A percentile compares a stretch with the other conserved stretches of the same genome.
Evolutionary conservation across 2,888 invertebrate species (phyloP).

Genomic region (Cantharis rustica): DNA sequence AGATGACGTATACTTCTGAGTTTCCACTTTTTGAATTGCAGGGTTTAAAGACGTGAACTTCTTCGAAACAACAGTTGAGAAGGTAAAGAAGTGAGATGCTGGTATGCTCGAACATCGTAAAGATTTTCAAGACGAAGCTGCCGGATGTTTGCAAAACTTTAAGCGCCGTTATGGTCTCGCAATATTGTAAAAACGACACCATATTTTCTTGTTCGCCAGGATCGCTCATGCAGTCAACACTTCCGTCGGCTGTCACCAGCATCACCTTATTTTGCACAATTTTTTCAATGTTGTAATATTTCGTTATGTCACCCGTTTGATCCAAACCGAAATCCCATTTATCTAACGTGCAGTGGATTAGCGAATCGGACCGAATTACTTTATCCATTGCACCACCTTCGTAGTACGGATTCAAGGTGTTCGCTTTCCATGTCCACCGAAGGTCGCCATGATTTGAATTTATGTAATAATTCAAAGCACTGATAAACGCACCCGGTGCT

Average conservation of each 20-base stretch:
- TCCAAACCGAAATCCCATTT: conserved; percentile 89
- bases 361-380: conserved; percentile 83
- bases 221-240: conserved; percentile 82
- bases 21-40: conserved; percentile 93
- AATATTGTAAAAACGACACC: conserved; percentile 79
- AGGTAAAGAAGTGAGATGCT: conserved; percentile 81
- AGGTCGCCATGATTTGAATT: conserved; percentile 59
- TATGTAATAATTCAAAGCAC: conserved; percentile 86
- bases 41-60: conserved; percentile 83
- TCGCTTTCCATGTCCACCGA: conserved; percentile 86
- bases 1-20: conserved; percentile 89
- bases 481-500: conserved; percentile 94
- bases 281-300: conserved; percentile 68
- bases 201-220: conserved; percentile 86
- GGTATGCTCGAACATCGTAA: conserved; percentile 86
- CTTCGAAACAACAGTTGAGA: conserved; percentile 73
- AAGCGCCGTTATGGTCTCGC: conserved; percentile 81
- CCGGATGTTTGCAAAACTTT: conserved; percentile 74
- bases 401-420: conserved; percentile 88
- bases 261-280: conserved; percentile 62
- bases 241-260: conserved; percentile 91
- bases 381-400: conserved; percentile 78
- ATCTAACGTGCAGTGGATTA: conserved; percentile 75
- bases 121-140: conserved; percentile 83
- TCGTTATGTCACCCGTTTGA: conserved; percentile 83